Conservation (phyloP, 2,888 invertebrate genomes). For the Bellardia bayeri region DNA sequence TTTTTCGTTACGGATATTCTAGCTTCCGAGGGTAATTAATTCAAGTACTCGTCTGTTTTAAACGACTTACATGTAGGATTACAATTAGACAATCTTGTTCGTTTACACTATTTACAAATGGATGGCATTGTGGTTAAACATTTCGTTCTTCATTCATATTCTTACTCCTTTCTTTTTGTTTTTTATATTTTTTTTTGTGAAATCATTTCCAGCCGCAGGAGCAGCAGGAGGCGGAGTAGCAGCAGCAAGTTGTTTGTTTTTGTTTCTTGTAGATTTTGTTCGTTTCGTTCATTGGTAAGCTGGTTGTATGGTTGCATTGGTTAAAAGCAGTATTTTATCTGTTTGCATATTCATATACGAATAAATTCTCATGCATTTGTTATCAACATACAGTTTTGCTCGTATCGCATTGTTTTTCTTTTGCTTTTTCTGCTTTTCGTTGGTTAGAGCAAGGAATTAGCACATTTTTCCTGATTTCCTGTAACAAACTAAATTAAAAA, state of each 20-base stretch:
- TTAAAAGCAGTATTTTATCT: constrained; percentile 65
- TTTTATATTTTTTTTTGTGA: neutral
- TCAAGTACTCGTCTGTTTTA: constrained; percentile 84
- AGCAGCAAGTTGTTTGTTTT: constrained; percentile 27
- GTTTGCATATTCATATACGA: constrained; percentile 72
- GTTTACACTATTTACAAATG: constrained; percentile 80
- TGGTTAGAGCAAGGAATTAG: constrained; percentile 70
- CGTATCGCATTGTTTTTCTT: constrained; percentile 28
- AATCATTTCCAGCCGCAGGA: neutral
- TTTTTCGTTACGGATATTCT: constrained; percentile 70
- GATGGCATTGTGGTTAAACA: constrained; percentile 75
- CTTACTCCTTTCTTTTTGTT: neutral
- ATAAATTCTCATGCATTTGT: constrained; percentile 69
- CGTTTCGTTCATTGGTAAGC: constrained; percentile 9
- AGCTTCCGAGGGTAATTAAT: constrained; percentile 83
- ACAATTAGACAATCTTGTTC: constrained; percentile 83
- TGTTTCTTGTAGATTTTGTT: constrained; percentile 16
- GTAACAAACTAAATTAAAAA: constrained; percentile 53
- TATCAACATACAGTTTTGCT: constrained; percentile 65
- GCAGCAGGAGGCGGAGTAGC: neutral
- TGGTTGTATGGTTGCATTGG: constrained; percentile 53
- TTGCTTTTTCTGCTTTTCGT: neutral
- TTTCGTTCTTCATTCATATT: constrained; percentile 61
- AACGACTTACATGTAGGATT: constrained; percentile 84
- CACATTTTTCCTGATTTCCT: constrained; percentile 70